These are phyloP conservation scores for Spermophilus dauricus DNA, from an alignment of 2,113 vertebrate genomes.

Conservation along the genomic window DNA sequence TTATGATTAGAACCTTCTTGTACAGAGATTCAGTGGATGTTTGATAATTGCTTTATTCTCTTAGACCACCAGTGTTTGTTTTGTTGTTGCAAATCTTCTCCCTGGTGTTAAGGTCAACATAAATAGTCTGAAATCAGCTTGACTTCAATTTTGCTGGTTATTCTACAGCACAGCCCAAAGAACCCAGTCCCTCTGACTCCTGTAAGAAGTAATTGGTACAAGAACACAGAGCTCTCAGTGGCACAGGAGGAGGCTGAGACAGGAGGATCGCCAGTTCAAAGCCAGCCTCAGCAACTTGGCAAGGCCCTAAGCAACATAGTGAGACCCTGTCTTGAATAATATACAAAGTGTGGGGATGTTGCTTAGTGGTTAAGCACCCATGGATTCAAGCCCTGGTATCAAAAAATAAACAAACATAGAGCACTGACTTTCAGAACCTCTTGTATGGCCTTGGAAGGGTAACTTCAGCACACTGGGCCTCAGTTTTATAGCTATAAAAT, in stretches of 20 bases:
- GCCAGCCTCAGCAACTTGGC: no score
- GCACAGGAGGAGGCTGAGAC: no score
- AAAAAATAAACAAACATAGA: no score
- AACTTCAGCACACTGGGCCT: background rate
- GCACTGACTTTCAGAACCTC: background rate
- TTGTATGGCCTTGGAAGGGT: background rate
- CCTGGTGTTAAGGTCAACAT: background rate
- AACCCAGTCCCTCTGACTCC: background rate
- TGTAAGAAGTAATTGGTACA: background rate
- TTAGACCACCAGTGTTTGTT: background rate
- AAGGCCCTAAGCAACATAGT: no score
- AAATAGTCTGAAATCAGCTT: background rate
- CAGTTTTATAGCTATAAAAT: background rate
- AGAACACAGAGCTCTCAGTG: background rate
- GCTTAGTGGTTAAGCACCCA: no score
- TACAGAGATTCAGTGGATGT: background rate
- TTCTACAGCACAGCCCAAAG: background rate
- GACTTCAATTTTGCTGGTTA: background rate
- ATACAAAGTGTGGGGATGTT: no score
- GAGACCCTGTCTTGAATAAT: no score
- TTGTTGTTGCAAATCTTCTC: background rate
- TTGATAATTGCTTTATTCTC: background rate
- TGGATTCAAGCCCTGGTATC: no score
- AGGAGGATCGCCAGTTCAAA: no score
- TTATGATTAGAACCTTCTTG: constrained; percentile 21